A percentile compares a stretch with the other conserved stretches of the same genome.
phyloP scores from a whole-genome alignment of 2,797 vertebrate genomes.

The Atherinosoma microstoma region DNA sequence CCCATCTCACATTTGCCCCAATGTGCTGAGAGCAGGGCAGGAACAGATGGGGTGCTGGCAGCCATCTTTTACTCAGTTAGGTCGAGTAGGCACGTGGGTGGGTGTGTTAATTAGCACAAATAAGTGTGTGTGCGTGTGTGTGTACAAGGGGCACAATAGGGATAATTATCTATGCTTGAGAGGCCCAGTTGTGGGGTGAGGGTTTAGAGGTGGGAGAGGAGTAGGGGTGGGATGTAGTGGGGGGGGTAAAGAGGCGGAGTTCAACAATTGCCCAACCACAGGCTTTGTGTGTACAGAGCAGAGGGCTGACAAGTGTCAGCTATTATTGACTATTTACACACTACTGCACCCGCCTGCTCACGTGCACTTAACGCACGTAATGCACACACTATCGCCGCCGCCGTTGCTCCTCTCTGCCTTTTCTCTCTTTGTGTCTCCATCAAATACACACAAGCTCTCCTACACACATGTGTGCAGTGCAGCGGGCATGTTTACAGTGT shows the following conservation, averaged over 20 bases:
- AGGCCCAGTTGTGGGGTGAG: constrained; percentile 57
- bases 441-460: constrained; percentile 45
- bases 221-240: neutral
- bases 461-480: constrained; percentile 35
- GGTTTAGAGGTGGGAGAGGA: constrained; percentile 15
- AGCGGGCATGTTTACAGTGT: constrained; percentile 63
- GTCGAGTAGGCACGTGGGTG: constrained; percentile 79
- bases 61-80: constrained; percentile 82
- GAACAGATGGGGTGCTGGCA: constrained; percentile 83
- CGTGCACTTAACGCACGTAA: constrained; percentile 66
- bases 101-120: constrained; percentile 81
- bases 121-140: constrained; percentile 45
- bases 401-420: constrained; percentile 21
- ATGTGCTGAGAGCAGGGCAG: constrained; percentile 59
- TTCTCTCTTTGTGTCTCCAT: constrained; percentile 56
- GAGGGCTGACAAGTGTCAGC: constrained; percentile 86
- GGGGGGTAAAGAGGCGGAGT: constrained; percentile 66
- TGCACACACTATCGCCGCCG: constrained; percentile 27
- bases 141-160: constrained; percentile 79
- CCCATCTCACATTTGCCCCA: constrained; percentile 54
- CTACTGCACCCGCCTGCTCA: constrained; percentile 71
- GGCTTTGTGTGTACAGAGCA: constrained; percentile 84
- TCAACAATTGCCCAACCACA: constrained; percentile 82
- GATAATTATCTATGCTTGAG: constrained; percentile 86
- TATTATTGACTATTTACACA: constrained; percentile 88